Evolutionary conservation across 2,888 invertebrate genomes (phyloP), one percentile per base, ranked within the genome.

Genomic region (Macrophya alboannulata): DNA sequence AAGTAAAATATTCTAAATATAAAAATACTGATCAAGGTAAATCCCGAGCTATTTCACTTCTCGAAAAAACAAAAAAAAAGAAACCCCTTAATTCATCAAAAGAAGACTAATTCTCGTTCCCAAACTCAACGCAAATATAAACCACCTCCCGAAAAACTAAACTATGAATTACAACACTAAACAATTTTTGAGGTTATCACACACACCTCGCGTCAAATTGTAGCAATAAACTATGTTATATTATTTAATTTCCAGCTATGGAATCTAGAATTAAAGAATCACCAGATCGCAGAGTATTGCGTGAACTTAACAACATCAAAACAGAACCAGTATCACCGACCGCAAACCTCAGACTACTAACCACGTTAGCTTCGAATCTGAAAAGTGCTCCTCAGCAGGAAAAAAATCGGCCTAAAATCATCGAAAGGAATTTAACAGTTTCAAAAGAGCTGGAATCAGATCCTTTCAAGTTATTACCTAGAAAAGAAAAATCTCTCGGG

Each of bases 261-360:
- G 77, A 79, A n/a, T 40, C 48, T 4, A 43, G 77, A 8, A 31
- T 48, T 40, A 51, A 17, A 51, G 94, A 93, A 92, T 95, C 95
- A 90, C 95, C 95, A 86, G 95, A 95, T 93, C 94, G 95, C 88
- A 94, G 93, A 91, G 95, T 95, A 86, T 94, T 95, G 84, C 94
- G 94, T 84, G 95, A 95, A 93, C 94, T 95, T 83, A 95, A 95
- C 68, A 95, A 95, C 91, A 94, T 95, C 17, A 92, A 94, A 48
- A 94, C 93, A 86, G 95, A 95, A 71, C 94, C 94, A 89, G 94
- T 96, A 25, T 96, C 96, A 31, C 96, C 96, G 37, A 96, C 95
- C 85, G 96, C 96, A 87, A 96, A 96, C 93, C 94, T 96, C 77
- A 96, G 96, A 93, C 93, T 96, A 89, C 93, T 96, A 87, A 96